Base-by-base conservation (phyloP, 2,888 invertebrate genomes). In the Cheilosia pagana region DNA sequence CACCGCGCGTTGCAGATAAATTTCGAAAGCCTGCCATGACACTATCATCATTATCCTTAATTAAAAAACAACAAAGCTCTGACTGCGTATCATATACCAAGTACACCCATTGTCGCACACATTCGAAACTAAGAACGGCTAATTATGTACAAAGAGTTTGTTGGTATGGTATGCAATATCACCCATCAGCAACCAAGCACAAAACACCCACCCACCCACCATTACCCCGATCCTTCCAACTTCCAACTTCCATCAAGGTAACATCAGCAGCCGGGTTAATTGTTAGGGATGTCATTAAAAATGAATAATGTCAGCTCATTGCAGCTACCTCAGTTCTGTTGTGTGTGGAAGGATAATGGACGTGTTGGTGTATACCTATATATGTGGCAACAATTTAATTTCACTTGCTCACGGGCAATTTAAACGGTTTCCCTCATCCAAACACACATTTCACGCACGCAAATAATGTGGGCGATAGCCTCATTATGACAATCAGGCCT, bases 271-370 rank as follows among this genome's bases (percentile, higher is more conserved):
- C 67, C 68, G 55, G 77, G 78, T 78, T 83, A 83, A 83, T 83
- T 83, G 78, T 78, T 74, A 78, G 78, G 78, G 67, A 78, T 83
- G 72, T 78, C 78, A 78, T 83, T 83, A 83, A 77, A 78, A 83
- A 83, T 83, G 78, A 83, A 83, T 83, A 78, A 83, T 78, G 72
- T 39, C 72, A 72, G 82, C 72, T 77, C 62, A 72, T 67, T 77
- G 77, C 77, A 68, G 68, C 39, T 68, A 63, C 72, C 53, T 57
- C 62, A 31, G 10, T 57, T 21, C 60, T 67, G n/a, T n/a, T n/a
- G n/a, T n/a, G n/a, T n/a, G 68, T 68, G 39, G 57, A 68, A 68
- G 68, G 35, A 68, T 57, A 70, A 74, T 67, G 55, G 62, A 78
- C 78, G 67, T 67, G 71, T 57, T 45, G 28, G 52, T 53, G 28